Percentiles rank a stretch among this genome's conserved stretches.
These are phyloP conservation scores for Falco punctatus DNA, from an alignment of 2,113 vertebrate species.

Conservation along the genomic window DNA sequence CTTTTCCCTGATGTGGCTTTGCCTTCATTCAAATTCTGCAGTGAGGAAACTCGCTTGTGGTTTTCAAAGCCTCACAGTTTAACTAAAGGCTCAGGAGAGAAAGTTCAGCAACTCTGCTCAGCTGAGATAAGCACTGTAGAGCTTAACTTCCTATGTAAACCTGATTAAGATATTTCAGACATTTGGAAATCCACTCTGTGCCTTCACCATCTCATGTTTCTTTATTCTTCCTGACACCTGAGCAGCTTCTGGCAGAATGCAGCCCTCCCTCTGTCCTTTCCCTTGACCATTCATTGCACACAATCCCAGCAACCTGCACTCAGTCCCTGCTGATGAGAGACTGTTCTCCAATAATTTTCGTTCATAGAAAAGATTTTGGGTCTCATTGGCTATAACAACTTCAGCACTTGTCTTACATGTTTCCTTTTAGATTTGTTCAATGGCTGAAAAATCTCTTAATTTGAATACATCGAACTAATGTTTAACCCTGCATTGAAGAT, in stretches of 20 bases:
- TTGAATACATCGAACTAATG: background rate
- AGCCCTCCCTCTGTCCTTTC: background rate
- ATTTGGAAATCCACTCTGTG: background rate
- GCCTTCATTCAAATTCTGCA: background rate
- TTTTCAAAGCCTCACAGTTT: constrained; percentile 9
- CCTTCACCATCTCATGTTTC: background rate
- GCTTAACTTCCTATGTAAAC: background rate
- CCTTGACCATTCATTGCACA: background rate
- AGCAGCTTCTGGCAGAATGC: background rate
- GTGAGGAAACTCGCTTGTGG: background rate
- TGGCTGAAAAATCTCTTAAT: background rate
- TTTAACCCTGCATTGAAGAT: background rate
- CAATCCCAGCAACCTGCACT: background rate
- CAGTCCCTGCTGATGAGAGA: background rate
- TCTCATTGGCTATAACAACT: background rate
- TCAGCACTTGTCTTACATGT: background rate
- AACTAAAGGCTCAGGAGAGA: constrained; percentile 2
- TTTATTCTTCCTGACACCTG: background rate
- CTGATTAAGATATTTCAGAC: constrained; percentile 25
- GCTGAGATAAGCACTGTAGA: constrained; percentile 8
- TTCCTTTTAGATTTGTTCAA: background rate
- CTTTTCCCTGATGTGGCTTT: background rate
- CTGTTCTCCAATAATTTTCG: background rate
- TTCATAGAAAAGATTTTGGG: background rate
- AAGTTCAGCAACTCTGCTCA: background rate